phyloP scores from a whole-genome alignment of 2,888 invertebrate genomes.

The Corbicula japonica region DNA sequence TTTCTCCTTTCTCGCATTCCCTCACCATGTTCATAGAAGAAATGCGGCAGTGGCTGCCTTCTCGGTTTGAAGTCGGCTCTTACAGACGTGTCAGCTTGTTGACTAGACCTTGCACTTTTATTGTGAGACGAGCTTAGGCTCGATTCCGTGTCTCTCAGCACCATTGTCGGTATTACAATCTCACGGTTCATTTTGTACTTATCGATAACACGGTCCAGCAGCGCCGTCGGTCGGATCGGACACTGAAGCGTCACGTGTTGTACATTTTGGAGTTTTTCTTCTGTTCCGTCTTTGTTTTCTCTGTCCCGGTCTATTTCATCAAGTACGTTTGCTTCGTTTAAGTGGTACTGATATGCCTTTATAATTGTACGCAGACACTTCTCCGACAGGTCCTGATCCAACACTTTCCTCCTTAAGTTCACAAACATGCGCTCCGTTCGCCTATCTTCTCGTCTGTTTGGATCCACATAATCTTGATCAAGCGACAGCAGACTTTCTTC shows the following conservation, averaged over 20 bases:
- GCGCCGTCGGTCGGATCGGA: constrained; percentile 21
- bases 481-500: neutral
- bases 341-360: constrained; percentile 3
- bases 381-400: neutral
- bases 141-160: constrained; percentile 12
- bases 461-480: neutral
- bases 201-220: constrained; percentile 24
- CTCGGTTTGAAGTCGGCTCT: neutral
- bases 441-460: neutral
- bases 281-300: too few species aligned
- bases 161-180: constrained; percentile 37
- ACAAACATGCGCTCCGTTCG: neutral
- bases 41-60: constrained; percentile 23
- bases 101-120: neutral
- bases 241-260: too few species aligned
- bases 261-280: neutral
- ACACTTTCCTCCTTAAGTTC: neutral
- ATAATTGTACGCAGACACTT: neutral
- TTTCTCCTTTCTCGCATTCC: constrained; percentile 36
- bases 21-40: constrained; percentile 50
- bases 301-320: neutral
- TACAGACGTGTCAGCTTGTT: neutral
- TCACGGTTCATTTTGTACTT: constrained; percentile 21
- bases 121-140: neutral
- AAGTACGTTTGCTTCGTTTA: neutral